Conservation (phyloP, 2,113 vertebrate species). For the Dasyprocta punctata region DNA sequence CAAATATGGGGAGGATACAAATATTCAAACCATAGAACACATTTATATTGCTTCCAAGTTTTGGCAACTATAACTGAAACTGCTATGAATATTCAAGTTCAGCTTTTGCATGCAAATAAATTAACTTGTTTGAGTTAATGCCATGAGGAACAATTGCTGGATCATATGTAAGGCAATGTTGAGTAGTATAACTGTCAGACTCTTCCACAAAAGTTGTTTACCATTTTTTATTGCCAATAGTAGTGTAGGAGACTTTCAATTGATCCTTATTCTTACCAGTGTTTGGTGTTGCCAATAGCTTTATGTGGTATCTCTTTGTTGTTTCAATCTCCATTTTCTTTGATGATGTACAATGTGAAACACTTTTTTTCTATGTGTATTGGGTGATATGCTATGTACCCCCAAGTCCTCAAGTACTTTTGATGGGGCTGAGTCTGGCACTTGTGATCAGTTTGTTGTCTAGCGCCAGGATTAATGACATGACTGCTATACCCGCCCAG, state of each 20-base stretch:
- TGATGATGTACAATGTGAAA: neutral
- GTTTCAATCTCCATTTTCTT: neutral
- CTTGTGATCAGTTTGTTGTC: too few relatives aligned
- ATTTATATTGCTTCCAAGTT: neutral
- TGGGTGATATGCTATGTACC: too few relatives aligned
- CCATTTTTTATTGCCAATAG: neutral
- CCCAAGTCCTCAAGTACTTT: too few relatives aligned
- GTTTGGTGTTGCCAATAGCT: neutral
- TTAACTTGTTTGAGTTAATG: neutral
- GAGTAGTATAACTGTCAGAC: neutral
- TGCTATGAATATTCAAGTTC: neutral
- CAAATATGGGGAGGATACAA: neutral
- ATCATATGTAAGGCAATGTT: neutral
- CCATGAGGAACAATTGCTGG: neutral
- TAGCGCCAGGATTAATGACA: too few relatives aligned
- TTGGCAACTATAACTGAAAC: neutral
- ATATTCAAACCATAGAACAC: neutral
- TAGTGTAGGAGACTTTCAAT: neutral
- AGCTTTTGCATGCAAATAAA: neutral
- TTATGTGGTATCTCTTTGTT: neutral
- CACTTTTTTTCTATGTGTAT: too few relatives aligned
- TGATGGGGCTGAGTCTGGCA: too few relatives aligned
- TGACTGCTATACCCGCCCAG: too few relatives aligned
- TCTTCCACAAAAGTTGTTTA: neutral
- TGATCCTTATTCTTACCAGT: neutral